Conservation (phyloP, 2,113 vertebrate genomes). For the Tychaedon coryphoeus region DNA sequence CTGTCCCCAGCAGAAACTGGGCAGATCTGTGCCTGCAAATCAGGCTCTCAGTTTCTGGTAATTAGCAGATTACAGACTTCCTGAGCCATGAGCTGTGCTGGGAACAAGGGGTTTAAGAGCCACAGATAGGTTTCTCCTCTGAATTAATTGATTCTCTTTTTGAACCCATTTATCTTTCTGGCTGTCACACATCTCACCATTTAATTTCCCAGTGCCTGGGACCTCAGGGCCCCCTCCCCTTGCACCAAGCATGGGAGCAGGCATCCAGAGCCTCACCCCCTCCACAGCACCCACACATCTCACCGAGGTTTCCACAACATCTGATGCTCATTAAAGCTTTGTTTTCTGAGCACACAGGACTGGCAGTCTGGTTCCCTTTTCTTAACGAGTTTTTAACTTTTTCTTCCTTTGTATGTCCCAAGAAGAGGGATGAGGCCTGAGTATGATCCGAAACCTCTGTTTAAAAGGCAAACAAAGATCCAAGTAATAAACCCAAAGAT, state of each 20-base stretch:
- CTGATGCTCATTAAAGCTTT: not conserved
- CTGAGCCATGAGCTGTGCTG: not conserved
- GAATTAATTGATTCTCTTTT: not conserved
- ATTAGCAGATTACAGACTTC: not conserved
- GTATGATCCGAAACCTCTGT: not conserved
- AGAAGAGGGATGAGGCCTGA: no score
- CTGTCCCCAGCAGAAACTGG: not conserved
- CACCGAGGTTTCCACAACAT: not conserved
- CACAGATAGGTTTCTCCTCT: not conserved
- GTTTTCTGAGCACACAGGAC: not conserved
- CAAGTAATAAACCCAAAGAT: not conserved
- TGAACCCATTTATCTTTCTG: not conserved
- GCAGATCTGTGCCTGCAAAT: not conserved
- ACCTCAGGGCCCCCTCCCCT: not conserved
- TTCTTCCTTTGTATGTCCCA: not conserved
- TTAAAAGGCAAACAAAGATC: not conserved
- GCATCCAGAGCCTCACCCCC: not conserved
- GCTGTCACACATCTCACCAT: not conserved
- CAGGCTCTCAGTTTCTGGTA: not conserved
- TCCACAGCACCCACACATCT: not conserved
- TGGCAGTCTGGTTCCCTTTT: not conserved
- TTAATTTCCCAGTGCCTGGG: not conserved
- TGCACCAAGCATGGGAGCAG: not conserved
- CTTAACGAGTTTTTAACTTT: not conserved
- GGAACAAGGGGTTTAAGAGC: not conserved